Base-by-base conservation (phyloP, 2,888 invertebrate genomes). In the Eretmocerus hayati region DNA sequence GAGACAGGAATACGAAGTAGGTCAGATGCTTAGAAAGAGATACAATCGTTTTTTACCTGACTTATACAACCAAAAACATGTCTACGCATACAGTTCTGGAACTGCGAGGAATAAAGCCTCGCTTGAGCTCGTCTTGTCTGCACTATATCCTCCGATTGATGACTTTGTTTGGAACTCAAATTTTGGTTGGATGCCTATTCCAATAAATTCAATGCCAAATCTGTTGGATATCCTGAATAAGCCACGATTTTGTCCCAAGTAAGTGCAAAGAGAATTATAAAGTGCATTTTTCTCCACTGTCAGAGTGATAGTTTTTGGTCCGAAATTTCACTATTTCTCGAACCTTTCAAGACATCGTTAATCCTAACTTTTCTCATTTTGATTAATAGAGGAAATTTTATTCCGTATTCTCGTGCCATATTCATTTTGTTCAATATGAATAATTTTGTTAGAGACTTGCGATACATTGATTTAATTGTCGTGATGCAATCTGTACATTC, bases 41-140 rank as follows among this genome's bases (percentile, higher is more conserved):
- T 63, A 63, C 33, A 32, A 54, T n/a, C 9, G 53, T 18, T 62
- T 62, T 26, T 37, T 63, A 5, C 59, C 57, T 2, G 16, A 54
- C 2, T n/a, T 48, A 16, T 61, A 62, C 53, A 36, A 36, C 19
- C 57, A 56, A 1, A 22, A 21, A 4, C 56, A 60, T 15, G 49
- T 63, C 0, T 58, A 60, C 15, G 61, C 59, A 18, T 36, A 53
- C 1, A 58, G 59, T 13, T 48, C 61, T 0, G 56, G 58, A 26
- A 8, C 37, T 22, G 58, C 57, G 19, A 52, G 63, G 1, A 63
- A 63, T 5, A 62, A 63, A 41, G 53, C 52, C 53, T 63, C 63
- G 5, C 48, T 63, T 8, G 51, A 59, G 22, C 48, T 63, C 13
- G 59, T 58, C 2, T 45, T 63, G 13, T 61, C 63, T 2, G 60